Evolutionary conservation across 2,888 invertebrate species (phyloP).

Genomic region (Tetranychus piercei): DNA sequence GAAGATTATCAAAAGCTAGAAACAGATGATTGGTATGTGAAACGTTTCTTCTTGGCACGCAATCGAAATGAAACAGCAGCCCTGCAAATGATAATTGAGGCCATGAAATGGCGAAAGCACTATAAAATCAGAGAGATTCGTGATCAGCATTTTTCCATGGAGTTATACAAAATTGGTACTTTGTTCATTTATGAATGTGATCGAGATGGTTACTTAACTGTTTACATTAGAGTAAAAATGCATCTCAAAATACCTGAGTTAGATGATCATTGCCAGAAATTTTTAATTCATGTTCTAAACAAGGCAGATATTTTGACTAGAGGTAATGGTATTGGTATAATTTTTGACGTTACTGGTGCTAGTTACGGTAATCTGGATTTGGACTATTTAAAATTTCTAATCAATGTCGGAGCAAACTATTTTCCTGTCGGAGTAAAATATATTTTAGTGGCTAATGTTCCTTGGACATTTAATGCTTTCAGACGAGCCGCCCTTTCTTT

Average conservation of each 20-base stretch:
- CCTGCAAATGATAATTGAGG: conserved; percentile 3
- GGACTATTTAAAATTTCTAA: conserved; percentile 17
- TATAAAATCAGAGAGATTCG: background rate
- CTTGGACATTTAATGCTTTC: conserved; percentile 21
- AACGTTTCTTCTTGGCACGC: conserved; percentile 7
- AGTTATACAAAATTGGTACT: conserved; percentile 31
- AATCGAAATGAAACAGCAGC: conserved; percentile 1
- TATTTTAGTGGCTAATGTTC: conserved; percentile 20
- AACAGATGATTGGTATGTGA: conserved; percentile 11
- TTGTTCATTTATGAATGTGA: conserved; percentile 32
- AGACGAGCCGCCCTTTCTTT: conserved; percentile 15
- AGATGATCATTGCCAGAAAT: conserved; percentile 16
- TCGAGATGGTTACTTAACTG: conserved; percentile 28
- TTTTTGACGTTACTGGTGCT: conserved; percentile 20
- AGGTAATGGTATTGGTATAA: conserved; percentile 15
- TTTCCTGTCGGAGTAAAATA: conserved; percentile 20
- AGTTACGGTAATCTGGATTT: conserved; percentile 20
- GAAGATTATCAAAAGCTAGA: conserved; percentile 10
- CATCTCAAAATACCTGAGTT: conserved; percentile 19
- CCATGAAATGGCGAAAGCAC: conserved; percentile 13
- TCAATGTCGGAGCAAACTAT: conserved; percentile 12
- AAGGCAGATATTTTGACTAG: conserved; percentile 17
- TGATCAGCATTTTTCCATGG: conserved; percentile 28
- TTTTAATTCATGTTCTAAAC: conserved; percentile 11
- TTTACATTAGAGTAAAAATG: conserved; percentile 18